Evolutionary conservation across 2,113 vertebrate species (phyloP).

Genomic region (Mobula hypostoma): DNA sequence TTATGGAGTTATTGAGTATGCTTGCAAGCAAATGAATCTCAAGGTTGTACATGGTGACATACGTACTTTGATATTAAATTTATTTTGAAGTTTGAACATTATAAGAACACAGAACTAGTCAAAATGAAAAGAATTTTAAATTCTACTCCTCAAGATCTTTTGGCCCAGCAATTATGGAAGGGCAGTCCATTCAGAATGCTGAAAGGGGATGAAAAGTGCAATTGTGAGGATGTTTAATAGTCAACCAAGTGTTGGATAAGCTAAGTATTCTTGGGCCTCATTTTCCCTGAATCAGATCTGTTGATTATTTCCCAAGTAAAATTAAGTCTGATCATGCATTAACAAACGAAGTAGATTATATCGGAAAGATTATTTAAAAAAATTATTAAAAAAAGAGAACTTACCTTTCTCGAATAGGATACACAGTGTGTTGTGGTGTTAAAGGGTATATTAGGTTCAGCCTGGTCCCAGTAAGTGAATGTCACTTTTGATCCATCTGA

Average conservation of each 20-base stretch:
- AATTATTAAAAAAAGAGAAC: constrained; percentile 35
- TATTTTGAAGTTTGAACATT: no score
- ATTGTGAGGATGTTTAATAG: background rate
- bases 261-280: background rate
- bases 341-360: constrained; percentile 9
- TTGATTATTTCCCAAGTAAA: background rate
- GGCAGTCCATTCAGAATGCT: background rate
- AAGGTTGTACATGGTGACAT: no score
- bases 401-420: constrained; percentile 73
- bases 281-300: no score
- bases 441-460: constrained; percentile 65
- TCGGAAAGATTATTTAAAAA: background rate
- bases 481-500: constrained; percentile 59
- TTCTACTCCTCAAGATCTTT: background rate
- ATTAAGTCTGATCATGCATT: background rate
- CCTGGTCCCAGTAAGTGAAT: constrained; percentile 77
- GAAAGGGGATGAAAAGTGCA: background rate
- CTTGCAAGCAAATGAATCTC: no score
- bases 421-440: constrained; percentile 68
- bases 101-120: background rate
- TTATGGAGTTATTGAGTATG: no score
- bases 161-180: background rate
- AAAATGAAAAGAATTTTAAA: background rate
- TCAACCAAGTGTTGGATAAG: background rate
- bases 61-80: no score